These are phyloP conservation scores for Taphrorychus bicolor DNA, from an alignment of 2,888 invertebrate genomes.

Conservation along the genomic window DNA sequence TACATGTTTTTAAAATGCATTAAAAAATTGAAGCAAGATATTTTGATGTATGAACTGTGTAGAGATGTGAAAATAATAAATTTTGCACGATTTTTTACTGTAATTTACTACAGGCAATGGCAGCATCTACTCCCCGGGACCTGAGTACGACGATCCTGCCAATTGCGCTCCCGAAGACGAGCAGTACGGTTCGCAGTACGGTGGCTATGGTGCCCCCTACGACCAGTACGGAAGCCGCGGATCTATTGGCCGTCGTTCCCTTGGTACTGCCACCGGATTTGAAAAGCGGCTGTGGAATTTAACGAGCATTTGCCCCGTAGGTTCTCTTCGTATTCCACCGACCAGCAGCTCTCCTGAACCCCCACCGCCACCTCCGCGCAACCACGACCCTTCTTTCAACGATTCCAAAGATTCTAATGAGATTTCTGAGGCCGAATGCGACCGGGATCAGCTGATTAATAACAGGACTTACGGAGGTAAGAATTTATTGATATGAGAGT, in stretches of 20 bases:
- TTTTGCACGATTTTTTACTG: too few species aligned
- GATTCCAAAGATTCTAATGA: slow-evolving; percentile 95
- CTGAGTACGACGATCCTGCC: slow-evolving; percentile 93
- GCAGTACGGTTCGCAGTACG: slow-evolving; percentile 88
- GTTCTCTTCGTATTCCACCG: slow-evolving; percentile 67
- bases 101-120: slow-evolving; percentile 78
- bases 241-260: slow-evolving; percentile 69
- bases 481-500: too few species aligned
- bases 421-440: slow-evolving; percentile 92
- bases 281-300: background rate
- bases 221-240: slow-evolving; percentile 90
- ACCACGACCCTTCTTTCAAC: slow-evolving; percentile 86
- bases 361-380: slow-evolving; percentile 79
- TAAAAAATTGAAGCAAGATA: too few species aligned
- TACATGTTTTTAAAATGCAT: too few species aligned
- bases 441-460: slow-evolving; percentile 79
- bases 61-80: too few species aligned
- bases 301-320: slow-evolving; percentile 36
- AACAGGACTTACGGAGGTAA: slow-evolving; percentile 85
- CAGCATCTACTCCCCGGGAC: slow-evolving; percentile 81
- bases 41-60: too few species aligned
- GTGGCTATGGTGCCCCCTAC: slow-evolving; percentile 81
- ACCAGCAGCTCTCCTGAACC: slow-evolving; percentile 68
- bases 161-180: slow-evolving; percentile 92
- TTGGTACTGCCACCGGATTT: slow-evolving; percentile 32